phyloP scores from a whole-genome alignment of 2,888 invertebrate species.

The Neoitamus cyanurus region DNA sequence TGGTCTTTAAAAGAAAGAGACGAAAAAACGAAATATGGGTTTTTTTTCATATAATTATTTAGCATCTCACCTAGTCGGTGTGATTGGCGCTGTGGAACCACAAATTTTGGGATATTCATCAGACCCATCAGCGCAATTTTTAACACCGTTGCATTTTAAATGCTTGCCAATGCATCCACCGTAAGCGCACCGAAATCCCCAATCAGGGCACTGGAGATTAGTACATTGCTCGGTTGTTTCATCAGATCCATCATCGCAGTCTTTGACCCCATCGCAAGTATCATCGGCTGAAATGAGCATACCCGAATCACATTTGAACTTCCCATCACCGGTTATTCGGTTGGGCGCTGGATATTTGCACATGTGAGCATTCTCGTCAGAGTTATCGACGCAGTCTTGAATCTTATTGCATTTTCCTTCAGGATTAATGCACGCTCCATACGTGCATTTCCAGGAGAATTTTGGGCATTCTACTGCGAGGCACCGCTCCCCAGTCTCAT shows the following conservation, averaged over 20 bases:
- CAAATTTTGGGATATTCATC: slow-evolving; percentile 49
- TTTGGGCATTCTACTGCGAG: slow-evolving; percentile 65
- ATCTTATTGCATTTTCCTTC: slow-evolving; percentile 53
- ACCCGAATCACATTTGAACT: slow-evolving; percentile 51
- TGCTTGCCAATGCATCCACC: slow-evolving; percentile 72
- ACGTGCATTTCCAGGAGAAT: slow-evolving; percentile 64
- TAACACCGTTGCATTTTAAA: slow-evolving; percentile 64
- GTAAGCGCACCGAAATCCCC: slow-evolving; percentile 72
- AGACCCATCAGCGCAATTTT: slow-evolving; percentile 52
- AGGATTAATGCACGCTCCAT: slow-evolving; percentile 59
- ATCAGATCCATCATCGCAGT: slow-evolving; percentile 57
- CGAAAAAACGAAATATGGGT: not conserved
- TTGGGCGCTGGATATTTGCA: not conserved
- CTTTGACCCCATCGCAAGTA: slow-evolving; percentile 63
- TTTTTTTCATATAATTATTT: not conserved
- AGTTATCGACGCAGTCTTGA: slow-evolving; percentile 56
- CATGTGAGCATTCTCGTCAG: slow-evolving; percentile 53
- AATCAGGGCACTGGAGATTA: slow-evolving; percentile 66
- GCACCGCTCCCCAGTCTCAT: slow-evolving; percentile 60
- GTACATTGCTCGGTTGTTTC: slow-evolving; percentile 59
- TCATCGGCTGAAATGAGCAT: slow-evolving; percentile 53
- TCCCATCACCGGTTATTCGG: not conserved
- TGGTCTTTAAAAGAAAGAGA: not conserved
- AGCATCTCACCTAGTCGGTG: not conserved
- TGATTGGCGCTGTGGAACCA: not conserved